Conservation (phyloP, 2,113 vertebrate species). For the Galemys pyrenaicus region DNA sequence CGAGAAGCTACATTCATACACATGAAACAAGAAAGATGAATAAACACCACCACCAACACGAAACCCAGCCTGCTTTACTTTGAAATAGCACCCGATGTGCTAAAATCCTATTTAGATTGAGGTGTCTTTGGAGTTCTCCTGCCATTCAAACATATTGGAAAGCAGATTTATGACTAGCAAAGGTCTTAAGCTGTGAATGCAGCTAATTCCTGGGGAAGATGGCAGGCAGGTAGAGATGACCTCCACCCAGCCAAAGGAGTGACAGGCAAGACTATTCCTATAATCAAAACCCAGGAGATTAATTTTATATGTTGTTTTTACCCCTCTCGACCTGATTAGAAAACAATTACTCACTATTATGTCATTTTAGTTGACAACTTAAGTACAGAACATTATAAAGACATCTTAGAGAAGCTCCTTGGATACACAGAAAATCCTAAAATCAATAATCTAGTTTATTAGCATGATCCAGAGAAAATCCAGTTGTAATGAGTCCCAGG, state of each 20-base stretch:
- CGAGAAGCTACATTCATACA: conserved; percentile 82
- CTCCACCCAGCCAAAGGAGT: conserved; percentile 82
- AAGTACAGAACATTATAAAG: conserved; percentile 85
- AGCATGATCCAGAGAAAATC: conserved; percentile 86
- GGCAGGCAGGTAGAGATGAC: conserved; percentile 86
- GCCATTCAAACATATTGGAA: conserved; percentile 88
- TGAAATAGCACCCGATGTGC: conserved; percentile 81
- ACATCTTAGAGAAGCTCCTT: conserved; percentile 82
- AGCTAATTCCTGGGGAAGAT: conserved; percentile 91
- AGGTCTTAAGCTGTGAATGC: conserved; percentile 93
- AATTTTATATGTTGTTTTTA: conserved; percentile 81
- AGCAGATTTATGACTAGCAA: conserved; percentile 93
- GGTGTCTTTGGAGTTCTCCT: conserved; percentile 82
- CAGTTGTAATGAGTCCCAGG: conserved; percentile 79
- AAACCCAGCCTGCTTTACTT: conserved; percentile 83
- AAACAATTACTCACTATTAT: conserved; percentile 83
- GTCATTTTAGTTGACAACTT: conserved; percentile 84
- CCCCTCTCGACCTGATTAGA: conserved; percentile 83
- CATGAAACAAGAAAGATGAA: conserved; percentile 80
- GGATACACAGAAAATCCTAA: conserved; percentile 87
- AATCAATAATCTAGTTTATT: conserved; percentile 90
- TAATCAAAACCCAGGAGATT: conserved; percentile 59
- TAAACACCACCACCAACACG: conserved; percentile 82
- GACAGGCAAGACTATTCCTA: conserved; percentile 34
- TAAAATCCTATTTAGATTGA: conserved; percentile 86